Conservation (phyloP, 2,797 vertebrate species). For the Myotis daubentonii region DNA sequence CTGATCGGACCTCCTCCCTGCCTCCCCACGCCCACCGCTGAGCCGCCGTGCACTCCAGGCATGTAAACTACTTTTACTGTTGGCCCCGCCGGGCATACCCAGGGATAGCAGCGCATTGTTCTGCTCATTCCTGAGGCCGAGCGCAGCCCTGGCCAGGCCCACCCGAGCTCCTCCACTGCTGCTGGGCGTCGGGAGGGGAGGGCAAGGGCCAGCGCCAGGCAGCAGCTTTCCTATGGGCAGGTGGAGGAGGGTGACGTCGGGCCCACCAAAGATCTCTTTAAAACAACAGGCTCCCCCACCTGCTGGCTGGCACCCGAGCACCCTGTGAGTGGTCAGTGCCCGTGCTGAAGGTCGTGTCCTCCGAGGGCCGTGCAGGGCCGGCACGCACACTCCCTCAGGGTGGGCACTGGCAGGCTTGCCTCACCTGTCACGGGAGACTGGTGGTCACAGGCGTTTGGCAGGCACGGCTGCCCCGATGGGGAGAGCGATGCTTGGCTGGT, state of each 20-base stretch:
- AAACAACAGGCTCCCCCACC: background rate
- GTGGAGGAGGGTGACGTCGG: background rate
- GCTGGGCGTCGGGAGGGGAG: background rate
- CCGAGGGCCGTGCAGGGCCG: background rate
- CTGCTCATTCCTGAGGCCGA: conserved; percentile 29
- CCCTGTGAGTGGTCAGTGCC: background rate
- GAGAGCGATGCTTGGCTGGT: background rate
- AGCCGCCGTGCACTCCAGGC: conserved; percentile 45
- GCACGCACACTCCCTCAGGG: background rate
- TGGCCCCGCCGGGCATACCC: conserved; percentile 55
- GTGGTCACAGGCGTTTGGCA: background rate
- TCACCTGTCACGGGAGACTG: background rate
- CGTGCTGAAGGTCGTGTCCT: background rate
- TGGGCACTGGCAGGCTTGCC: background rate
- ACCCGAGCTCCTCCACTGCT: background rate
- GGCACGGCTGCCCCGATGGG: fast-evolving
- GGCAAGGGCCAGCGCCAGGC: background rate
- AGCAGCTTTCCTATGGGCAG: background rate
- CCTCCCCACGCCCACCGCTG: background rate
- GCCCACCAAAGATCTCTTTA: background rate
- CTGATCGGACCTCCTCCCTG: background rate
- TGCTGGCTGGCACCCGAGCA: background rate
- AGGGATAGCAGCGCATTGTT: conserved; percentile 59
- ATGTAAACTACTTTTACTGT: conserved; percentile 58
- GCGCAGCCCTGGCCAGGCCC: conserved; percentile 22